Percentiles rank a stretch among this genome's conserved stretches.
These are phyloP conservation scores for Callosobruchus maculatus DNA, from an alignment of 2,888 invertebrate genomes.

Conservation along the genomic window DNA sequence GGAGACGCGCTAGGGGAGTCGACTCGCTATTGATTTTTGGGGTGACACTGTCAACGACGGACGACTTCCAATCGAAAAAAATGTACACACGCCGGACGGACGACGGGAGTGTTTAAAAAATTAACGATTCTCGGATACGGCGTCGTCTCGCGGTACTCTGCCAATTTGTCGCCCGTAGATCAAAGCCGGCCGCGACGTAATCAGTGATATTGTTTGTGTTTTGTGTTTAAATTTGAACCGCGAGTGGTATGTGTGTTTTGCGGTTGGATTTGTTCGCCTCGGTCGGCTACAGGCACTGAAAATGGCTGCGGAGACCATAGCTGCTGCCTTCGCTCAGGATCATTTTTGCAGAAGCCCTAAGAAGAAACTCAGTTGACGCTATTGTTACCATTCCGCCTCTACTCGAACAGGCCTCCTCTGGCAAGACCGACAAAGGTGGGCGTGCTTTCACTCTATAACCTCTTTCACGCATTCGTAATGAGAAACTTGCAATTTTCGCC, in stretches of 20 bases:
- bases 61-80: conserved; percentile 52
- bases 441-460: conserved; percentile 13
- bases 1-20: conserved; percentile 52
- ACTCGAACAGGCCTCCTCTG: conserved; percentile 41
- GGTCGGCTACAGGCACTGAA: conserved; percentile 48
- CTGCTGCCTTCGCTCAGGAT: conserved; percentile 43
- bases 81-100: conserved; percentile 35
- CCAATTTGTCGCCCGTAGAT: conserved; percentile 4
- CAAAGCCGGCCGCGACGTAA: conserved; percentile 2
- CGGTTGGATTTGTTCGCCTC: conserved; percentile 39
- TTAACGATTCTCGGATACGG: conserved; percentile 20
- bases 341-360: conserved; percentile 53
- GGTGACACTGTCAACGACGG: conserved; percentile 63
- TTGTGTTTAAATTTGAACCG: conserved; percentile 44
- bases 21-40: conserved; percentile 63
- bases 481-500: neutral
- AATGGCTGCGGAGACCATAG: conserved; percentile 48
- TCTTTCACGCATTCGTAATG: neutral
- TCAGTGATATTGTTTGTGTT: conserved; percentile 34
- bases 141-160: conserved; percentile 10
- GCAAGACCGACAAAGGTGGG: conserved; percentile 48
- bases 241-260: conserved; percentile 47
- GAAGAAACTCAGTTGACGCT: conserved; percentile 57
- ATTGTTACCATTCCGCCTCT: conserved; percentile 44
- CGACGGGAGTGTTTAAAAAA: conserved; percentile 35